phyloP scores from a whole-genome alignment of 2,113 vertebrate species.

The Bos indicus region DNA sequence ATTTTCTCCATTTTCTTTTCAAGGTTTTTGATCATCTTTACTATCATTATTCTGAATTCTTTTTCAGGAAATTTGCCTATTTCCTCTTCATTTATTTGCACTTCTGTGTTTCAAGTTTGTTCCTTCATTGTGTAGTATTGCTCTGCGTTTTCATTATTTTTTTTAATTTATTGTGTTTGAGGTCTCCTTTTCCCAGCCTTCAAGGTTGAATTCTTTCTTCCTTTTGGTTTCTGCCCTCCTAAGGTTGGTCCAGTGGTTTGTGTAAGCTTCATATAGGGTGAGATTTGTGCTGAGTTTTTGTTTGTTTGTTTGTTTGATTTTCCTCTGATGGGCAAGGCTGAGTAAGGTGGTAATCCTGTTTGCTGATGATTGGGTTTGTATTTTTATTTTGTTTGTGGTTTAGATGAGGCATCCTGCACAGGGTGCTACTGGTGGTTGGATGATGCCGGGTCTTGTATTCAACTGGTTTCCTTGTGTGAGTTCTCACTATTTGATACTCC shows the following conservation, averaged over 20 bases:
- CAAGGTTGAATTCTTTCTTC: background rate
- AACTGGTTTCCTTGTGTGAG: background rate
- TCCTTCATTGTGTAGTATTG: background rate
- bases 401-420: background rate
- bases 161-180: background rate
- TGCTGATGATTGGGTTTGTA: background rate
- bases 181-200: background rate
- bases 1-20: background rate
- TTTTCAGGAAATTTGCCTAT: background rate
- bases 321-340: background rate
- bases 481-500: background rate
- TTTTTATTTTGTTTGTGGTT: background rate
- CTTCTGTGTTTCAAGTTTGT: background rate
- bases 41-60: background rate
- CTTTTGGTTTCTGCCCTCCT: background rate
- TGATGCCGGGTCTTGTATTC: background rate
- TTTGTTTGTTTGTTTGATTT: background rate
- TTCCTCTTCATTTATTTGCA: background rate
- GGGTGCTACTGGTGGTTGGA: background rate
- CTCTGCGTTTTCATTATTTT: background rate
- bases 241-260: background rate
- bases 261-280: background rate
- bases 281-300: background rate
- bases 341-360: background rate
- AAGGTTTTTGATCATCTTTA: background rate